A percentile compares a stretch with the other conserved stretches of the same genome.
These are phyloP conservation scores for Sebastes goodei DNA, from an alignment of 2,797 vertebrate species.

Conservation along the genomic window DNA sequence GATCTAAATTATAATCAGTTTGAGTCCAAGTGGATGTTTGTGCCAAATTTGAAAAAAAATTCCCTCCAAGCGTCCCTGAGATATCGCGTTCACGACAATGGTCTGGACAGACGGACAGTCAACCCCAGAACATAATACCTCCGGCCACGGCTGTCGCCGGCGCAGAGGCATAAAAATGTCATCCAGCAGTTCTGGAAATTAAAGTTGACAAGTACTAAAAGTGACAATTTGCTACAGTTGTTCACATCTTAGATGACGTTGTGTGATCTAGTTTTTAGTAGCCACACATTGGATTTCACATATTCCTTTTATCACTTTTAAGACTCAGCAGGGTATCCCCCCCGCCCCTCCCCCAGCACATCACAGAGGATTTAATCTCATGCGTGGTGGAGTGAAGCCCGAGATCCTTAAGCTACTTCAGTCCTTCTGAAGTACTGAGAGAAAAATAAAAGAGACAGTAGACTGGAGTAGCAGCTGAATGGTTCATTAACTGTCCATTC, in stretches of 20 bases:
- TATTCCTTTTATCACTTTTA: constrained; percentile 11
- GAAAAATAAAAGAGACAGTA: background rate
- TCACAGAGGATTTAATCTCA: constrained; percentile 40
- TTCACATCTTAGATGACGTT: background rate
- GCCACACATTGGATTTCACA: constrained; percentile 6
- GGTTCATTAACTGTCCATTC: background rate
- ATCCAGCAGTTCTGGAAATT: background rate
- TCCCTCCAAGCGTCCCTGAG: background rate
- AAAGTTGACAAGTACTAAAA: background rate
- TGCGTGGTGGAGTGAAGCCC: constrained; percentile 26
- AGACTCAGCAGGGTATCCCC: constrained; percentile 7
- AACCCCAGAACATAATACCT: background rate
- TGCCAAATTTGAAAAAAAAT: background rate
- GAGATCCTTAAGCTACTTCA: constrained; percentile 16
- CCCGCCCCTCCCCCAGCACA: background rate
- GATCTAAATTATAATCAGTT: background rate
- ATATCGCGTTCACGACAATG: too few relatives aligned
- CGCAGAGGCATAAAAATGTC: background rate
- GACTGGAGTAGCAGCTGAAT: background rate
- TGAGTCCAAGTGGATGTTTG: background rate
- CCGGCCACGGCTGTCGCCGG: background rate
- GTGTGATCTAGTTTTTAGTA: background rate
- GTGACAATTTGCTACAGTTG: background rate
- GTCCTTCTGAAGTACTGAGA: constrained; percentile 8
- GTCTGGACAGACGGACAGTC: too few relatives aligned